phyloP scores from a whole-genome alignment of 2,113 vertebrate genomes.

The Gracilinanus agilis region DNA sequence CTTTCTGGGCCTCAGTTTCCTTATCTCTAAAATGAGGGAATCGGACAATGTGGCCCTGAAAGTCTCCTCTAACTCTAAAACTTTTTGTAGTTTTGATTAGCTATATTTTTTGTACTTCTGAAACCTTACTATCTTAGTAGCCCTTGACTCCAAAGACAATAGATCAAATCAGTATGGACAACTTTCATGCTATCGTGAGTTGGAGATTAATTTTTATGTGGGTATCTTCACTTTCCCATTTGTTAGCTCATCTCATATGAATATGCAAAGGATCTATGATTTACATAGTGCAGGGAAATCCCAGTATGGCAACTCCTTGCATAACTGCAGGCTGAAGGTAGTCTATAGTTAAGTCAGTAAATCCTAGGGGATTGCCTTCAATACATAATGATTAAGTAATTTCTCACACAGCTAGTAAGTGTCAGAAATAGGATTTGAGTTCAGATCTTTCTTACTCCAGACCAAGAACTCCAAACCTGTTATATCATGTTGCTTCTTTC shows the following conservation, averaged over 20 bases:
- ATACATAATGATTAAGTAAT: neutral
- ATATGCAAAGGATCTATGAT: neutral
- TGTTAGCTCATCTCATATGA: neutral
- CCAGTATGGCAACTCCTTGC: neutral
- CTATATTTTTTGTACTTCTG: neutral
- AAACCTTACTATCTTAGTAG: neutral
- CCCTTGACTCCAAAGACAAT: neutral
- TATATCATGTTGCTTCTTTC: neutral
- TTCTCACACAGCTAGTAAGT: neutral
- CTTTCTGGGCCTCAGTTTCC: neutral
- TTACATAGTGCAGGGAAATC: neutral
- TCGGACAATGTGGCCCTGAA: neutral
- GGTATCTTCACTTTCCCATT: neutral
- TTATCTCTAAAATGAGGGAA: neutral
- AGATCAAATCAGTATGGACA: neutral
- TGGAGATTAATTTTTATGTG: neutral
- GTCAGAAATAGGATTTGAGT: neutral
- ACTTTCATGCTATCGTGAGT: neutral
- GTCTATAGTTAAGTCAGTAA: neutral
- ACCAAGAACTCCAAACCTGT: neutral
- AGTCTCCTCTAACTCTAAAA: neutral
- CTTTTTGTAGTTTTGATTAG: neutral
- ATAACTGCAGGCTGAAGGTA: neutral
- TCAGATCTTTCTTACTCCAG: neutral
- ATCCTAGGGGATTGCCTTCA: neutral